A percentile compares a stretch with the other conserved stretches of the same genome.
phyloP scores from a whole-genome alignment of 1,140 invertebrate genomes.

The Harpegnathos saltator region DNA sequence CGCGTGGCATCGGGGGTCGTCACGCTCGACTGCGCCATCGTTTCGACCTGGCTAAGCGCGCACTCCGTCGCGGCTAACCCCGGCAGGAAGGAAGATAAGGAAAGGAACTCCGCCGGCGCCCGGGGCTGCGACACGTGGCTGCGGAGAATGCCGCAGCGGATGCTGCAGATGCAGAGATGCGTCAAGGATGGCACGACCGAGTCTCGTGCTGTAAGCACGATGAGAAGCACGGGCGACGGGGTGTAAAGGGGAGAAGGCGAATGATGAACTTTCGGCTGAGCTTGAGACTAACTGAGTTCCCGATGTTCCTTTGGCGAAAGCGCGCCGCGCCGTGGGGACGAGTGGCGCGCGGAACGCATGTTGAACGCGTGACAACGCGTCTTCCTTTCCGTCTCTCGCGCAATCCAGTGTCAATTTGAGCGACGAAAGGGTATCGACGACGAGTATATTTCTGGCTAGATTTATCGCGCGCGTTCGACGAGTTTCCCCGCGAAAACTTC shows the following conservation, averaged over 20 bases:
- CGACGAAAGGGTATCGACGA: too few relatives aligned
- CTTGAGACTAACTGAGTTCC: neutral
- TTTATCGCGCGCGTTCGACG: neutral
- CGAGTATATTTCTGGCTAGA: too few relatives aligned
- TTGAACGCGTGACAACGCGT: neutral
- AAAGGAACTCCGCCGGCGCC: conserved; percentile 23
- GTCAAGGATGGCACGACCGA: too few relatives aligned
- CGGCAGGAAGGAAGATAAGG: conserved; percentile 64
- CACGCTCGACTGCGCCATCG: conserved; percentile 61
- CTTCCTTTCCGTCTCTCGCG: neutral
- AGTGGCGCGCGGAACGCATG: too few relatives aligned
- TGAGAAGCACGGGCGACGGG: too few relatives aligned
- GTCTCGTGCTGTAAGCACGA: too few relatives aligned
- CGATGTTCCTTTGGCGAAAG: neutral
- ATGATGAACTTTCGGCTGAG: conserved; percentile 8
- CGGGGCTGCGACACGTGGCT: conserved; percentile 9
- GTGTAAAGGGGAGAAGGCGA: too few relatives aligned
- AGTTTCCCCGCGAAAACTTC: neutral
- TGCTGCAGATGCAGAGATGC: conserved; percentile 11
- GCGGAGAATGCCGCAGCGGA: conserved; percentile 1
- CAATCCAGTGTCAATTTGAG: neutral
- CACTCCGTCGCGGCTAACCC: conserved; percentile 35
- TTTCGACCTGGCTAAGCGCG: conserved; percentile 67
- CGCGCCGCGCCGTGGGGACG: too few relatives aligned
- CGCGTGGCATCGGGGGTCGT: conserved; percentile 50